Percentiles rank a stretch among this genome's conserved stretches.
phyloP scores from a whole-genome alignment of 2,113 vertebrate genomes.

The Podarcis muralis region DNA sequence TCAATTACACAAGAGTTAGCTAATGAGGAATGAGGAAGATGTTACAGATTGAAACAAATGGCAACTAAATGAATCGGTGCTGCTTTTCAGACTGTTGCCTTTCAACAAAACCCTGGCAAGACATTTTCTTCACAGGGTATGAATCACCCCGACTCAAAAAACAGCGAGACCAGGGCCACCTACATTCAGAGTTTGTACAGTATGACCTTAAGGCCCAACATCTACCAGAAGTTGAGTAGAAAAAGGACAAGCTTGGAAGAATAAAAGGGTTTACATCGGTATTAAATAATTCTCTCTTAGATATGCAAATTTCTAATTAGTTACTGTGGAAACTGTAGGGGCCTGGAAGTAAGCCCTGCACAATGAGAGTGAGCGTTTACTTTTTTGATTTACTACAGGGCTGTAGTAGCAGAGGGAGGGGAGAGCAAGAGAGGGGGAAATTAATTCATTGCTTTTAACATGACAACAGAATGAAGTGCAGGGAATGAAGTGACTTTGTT shows the following conservation, averaged over 20 bases:
- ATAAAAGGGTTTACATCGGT: slow-evolving; percentile 84
- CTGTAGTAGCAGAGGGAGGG: slow-evolving; percentile 69
- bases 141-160: slow-evolving; percentile 80
- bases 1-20: slow-evolving; percentile 85
- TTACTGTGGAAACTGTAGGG: slow-evolving; percentile 85
- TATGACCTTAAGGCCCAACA: slow-evolving; percentile 82
- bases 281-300: slow-evolving; percentile 86
- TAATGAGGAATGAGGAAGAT: slow-evolving; percentile 79
- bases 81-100: slow-evolving; percentile 76
- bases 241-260: slow-evolving; percentile 80
- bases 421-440: slow-evolving; percentile 69
- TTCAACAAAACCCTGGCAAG: slow-evolving; percentile 82
- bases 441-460: slow-evolving; percentile 83
- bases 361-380: slow-evolving; percentile 85
- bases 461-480: slow-evolving; percentile 80
- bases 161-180: slow-evolving; percentile 78
- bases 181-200: slow-evolving; percentile 86
- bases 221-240: slow-evolving; percentile 82
- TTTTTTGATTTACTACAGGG: slow-evolving; percentile 84
- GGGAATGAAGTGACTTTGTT: slow-evolving; percentile 75
- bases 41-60: slow-evolving; percentile 84
- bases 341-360: slow-evolving; percentile 80
- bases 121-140: slow-evolving; percentile 81
- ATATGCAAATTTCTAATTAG: slow-evolving; percentile 88
- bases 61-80: slow-evolving; percentile 79